Evolutionary conservation across 2,888 invertebrate genomes (phyloP).

Genomic region (Seira sanloemensis): DNA sequence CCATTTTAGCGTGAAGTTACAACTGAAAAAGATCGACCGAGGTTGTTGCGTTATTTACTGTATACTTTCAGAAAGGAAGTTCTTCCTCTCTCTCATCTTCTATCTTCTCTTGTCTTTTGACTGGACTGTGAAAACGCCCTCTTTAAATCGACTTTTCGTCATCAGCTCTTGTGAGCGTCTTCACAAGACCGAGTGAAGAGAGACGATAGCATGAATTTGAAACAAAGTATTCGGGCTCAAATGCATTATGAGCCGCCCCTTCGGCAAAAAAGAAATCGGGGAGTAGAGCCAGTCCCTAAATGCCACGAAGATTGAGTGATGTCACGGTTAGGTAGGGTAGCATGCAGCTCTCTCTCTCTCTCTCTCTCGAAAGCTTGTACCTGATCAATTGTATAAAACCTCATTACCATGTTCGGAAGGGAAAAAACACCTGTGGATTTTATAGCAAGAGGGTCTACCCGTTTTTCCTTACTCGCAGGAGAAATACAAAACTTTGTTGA

Average conservation of each 20-base stretch:
- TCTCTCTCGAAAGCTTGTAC: not conserved
- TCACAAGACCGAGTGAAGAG: no score
- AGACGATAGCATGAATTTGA: no score
- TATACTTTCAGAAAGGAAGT: not conserved
- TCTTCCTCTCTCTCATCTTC: not conserved
- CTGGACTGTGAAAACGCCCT: slow-evolving; percentile 46
- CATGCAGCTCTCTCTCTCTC: not conserved
- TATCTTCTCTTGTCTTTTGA: slow-evolving; percentile 2
- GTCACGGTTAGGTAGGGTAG: slow-evolving; percentile 13
- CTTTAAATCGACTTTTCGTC: no score
- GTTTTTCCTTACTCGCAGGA: no score
- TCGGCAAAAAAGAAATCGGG: not conserved
- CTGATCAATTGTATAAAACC: not conserved
- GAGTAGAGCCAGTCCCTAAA: not conserved
- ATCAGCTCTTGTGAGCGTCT: no score
- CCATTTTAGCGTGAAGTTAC: not conserved
- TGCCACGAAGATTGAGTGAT: not conserved
- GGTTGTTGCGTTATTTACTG: not conserved
- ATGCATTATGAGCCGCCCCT: no score
- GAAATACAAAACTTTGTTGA: no score
- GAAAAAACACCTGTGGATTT: slow-evolving; percentile 34
- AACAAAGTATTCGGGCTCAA: no score
- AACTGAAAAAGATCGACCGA: slow-evolving; percentile 1
- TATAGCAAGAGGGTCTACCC: slow-evolving; percentile 25
- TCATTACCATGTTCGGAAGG: not conserved